Evolutionary conservation across 2,888 invertebrate genomes (phyloP).

Genomic region (Zaprionus bogoriensis): DNA sequence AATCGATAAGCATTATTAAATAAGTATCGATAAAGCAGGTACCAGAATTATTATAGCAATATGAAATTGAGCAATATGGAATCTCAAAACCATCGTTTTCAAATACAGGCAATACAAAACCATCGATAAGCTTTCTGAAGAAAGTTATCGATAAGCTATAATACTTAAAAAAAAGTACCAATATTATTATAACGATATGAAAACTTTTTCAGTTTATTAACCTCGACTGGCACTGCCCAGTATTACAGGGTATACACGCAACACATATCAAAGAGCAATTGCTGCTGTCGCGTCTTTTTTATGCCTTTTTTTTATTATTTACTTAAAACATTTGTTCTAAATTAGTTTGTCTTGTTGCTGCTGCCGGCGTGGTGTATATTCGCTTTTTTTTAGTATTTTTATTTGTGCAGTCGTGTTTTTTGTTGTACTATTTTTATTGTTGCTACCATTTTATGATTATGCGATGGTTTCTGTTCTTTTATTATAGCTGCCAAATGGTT

Average conservation of each 20-base stretch:
- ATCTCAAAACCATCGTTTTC: too few relatives aligned
- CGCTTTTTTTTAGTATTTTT: not conserved
- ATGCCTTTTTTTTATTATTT: slow-evolving; percentile 3
- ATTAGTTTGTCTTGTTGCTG: slow-evolving; percentile 25
- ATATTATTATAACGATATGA: too few relatives aligned
- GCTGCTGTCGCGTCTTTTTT: not conserved
- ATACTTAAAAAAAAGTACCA: too few relatives aligned
- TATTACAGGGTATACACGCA: slow-evolving; percentile 14
- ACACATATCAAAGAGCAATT: not conserved
- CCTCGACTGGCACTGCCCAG: not conserved
- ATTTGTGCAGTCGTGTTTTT: not conserved
- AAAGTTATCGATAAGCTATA: too few relatives aligned
- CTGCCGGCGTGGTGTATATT: too few relatives aligned
- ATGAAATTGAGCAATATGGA: too few relatives aligned
- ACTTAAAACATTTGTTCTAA: slow-evolving; percentile 28
- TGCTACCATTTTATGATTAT: slow-evolving; percentile 13
- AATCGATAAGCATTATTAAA: too few relatives aligned
- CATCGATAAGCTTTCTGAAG: too few relatives aligned
- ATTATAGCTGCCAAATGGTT: slow-evolving; percentile 25
- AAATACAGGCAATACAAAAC: too few relatives aligned
- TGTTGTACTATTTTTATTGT: slow-evolving; percentile 3
- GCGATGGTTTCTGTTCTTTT: not conserved
- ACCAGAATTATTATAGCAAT: too few relatives aligned
- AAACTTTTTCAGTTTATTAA: not conserved
- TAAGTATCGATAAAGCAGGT: too few relatives aligned